phyloP scores from a whole-genome alignment of 2,797 vertebrate species.

The Xerus rutilus region DNA sequence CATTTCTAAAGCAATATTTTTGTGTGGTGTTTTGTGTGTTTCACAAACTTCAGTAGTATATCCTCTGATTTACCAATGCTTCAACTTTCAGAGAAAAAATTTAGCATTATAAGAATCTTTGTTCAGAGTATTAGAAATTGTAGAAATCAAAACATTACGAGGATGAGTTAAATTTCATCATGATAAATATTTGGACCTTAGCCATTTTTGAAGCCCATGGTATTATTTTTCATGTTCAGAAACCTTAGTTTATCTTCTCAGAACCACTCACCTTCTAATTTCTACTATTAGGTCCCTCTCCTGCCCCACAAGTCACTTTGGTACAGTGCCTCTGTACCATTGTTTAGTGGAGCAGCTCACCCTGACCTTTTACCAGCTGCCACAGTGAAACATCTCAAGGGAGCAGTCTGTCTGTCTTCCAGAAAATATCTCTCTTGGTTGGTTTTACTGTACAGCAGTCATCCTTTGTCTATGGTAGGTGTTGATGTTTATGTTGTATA shows the following conservation, averaged over 20 bases:
- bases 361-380: slow-evolving; percentile 39
- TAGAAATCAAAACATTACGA: slow-evolving; percentile 29
- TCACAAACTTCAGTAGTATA: background rate
- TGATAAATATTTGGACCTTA: background rate
- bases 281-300: background rate
- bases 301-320: no score
- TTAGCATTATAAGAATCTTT: slow-evolving; percentile 19
- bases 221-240: background rate
- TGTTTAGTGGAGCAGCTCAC: background rate
- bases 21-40: background rate
- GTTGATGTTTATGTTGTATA: background rate
- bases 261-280: background rate
- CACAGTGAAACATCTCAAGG: background rate
- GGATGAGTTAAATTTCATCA: background rate
- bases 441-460: background rate
- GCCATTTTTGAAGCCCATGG: background rate
- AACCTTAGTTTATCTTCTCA: background rate
- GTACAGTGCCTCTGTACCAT: background rate
- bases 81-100: slow-evolving; percentile 44
- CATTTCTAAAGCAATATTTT: slow-evolving; percentile 41
- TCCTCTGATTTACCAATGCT: background rate
- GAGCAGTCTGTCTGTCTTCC: background rate
- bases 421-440: background rate
- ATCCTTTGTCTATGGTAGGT: slow-evolving; percentile 14
- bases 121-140: slow-evolving; percentile 9